phyloP scores from a whole-genome alignment of 2,113 vertebrate genomes.

The Xyrauchen texanus region DNA sequence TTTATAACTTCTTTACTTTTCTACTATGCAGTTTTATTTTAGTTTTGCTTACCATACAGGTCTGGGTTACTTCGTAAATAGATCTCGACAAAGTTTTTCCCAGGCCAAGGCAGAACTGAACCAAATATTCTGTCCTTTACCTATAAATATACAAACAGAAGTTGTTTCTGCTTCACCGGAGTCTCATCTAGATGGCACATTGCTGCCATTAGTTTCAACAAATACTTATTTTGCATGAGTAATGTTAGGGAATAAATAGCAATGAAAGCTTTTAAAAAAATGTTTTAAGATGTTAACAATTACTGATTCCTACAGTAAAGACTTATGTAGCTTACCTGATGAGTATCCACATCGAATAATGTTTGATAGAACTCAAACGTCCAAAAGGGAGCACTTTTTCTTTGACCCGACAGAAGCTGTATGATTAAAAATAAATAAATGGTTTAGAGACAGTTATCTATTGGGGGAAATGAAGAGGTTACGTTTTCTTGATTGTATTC shows the following conservation, averaged over 20 bases:
- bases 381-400: constrained; percentile 92
- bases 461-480: background rate
- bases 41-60: constrained; percentile 84
- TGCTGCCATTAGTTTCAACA: background rate
- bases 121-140: constrained; percentile 93
- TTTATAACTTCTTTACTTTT: background rate
- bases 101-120: constrained; percentile 87
- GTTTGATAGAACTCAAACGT: constrained; percentile 96
- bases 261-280: background rate
- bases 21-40: background rate
- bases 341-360: constrained; percentile 92
- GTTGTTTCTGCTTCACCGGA: background rate
- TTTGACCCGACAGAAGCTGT: constrained; percentile 88
- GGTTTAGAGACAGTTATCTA: background rate
- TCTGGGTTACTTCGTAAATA: constrained; percentile 92
- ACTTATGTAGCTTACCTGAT: constrained; percentile 76
- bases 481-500: background rate
- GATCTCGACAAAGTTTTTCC: constrained; percentile 90
- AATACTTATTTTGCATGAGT: too few relatives aligned
- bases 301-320: background rate
- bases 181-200: background rate
- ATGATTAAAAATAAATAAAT: background rate
- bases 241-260: background rate
- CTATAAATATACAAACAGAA: constrained; percentile 62
- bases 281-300: background rate